Conservation (phyloP, 2,888 invertebrate genomes). For the Ichneumoninae sp. region DNA sequence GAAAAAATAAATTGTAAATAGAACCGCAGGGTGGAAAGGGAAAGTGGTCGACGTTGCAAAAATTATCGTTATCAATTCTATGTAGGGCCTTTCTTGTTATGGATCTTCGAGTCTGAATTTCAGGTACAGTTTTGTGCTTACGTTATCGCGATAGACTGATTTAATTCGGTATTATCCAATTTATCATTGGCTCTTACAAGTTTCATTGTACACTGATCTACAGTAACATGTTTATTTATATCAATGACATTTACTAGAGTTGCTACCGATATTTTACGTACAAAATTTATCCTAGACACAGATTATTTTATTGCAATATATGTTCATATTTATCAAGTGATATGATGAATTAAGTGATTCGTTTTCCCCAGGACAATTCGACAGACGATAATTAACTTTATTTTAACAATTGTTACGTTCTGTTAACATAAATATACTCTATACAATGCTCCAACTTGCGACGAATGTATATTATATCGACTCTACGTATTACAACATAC, state of each 20-base stretch:
- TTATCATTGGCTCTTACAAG: not conserved
- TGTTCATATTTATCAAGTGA: slow-evolving; percentile 65
- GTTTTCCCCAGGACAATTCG: slow-evolving; percentile 67
- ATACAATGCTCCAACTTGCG: slow-evolving; percentile 8
- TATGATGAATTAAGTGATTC: slow-evolving; percentile 73
- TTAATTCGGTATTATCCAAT: slow-evolving; percentile 34
- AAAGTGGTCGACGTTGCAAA: not conserved
- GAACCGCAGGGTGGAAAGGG: not conserved
- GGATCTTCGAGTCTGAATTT: slow-evolving; percentile 47
- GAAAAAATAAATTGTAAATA: not conserved
- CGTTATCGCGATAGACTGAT: slow-evolving; percentile 44
- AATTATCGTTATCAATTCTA: slow-evolving; percentile 7
- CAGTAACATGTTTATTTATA: slow-evolving; percentile 32
- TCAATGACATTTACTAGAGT: slow-evolving; percentile 36
- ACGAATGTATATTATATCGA: not conserved
- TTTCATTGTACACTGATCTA: slow-evolving; percentile 45
- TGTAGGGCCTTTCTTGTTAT: slow-evolving; percentile 24
- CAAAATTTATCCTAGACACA: slow-evolving; percentile 56
- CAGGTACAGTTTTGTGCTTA: slow-evolving; percentile 61
- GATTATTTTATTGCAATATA: slow-evolving; percentile 26
- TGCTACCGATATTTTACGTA: slow-evolving; percentile 50
- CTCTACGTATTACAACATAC: slow-evolving; percentile 15
- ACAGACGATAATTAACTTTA: slow-evolving; percentile 45
- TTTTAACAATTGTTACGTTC: slow-evolving; percentile 35
- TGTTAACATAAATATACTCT: slow-evolving; percentile 32